phyloP scores from a whole-genome alignment of 2,113 vertebrate genomes.

The Butorides virescens region DNA sequence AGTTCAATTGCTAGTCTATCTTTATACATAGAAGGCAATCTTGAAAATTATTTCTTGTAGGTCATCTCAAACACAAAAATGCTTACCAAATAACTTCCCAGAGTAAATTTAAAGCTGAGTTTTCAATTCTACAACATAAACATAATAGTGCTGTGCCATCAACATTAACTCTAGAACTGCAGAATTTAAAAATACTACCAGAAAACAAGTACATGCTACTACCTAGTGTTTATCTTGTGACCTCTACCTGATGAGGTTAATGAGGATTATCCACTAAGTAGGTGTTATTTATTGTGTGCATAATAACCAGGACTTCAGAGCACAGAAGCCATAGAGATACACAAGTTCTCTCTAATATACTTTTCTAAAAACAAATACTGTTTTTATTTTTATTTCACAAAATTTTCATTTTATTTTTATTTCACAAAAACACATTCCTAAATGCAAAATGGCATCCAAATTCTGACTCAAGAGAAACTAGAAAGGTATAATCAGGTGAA shows the following conservation, averaged over 20 bases:
- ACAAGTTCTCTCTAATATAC: background rate
- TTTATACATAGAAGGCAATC: background rate
- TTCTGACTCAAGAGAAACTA: background rate
- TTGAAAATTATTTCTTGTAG: background rate
- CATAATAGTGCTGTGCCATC: background rate
- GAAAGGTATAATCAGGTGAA: background rate
- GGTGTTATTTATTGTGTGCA: background rate
- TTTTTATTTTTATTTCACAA: background rate
- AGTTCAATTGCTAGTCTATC: background rate
- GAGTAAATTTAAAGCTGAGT: background rate
- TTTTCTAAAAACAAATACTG: background rate
- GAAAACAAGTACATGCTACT: background rate
- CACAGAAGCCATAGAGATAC: background rate
- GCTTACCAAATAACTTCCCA: background rate
- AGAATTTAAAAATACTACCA: background rate
- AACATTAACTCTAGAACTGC: background rate
- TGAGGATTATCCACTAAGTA: background rate
- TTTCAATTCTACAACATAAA: background rate
- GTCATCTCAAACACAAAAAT: background rate
- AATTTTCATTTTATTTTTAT: too few species aligned
- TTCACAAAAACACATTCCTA: background rate
- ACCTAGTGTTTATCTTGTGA: background rate
- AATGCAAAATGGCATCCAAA: background rate
- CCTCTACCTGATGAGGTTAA: background rate
- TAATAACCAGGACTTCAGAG: background rate